Evolutionary conservation across 2,113 vertebrate genomes (phyloP).

Genomic region (Nibea albiflora): DNA sequence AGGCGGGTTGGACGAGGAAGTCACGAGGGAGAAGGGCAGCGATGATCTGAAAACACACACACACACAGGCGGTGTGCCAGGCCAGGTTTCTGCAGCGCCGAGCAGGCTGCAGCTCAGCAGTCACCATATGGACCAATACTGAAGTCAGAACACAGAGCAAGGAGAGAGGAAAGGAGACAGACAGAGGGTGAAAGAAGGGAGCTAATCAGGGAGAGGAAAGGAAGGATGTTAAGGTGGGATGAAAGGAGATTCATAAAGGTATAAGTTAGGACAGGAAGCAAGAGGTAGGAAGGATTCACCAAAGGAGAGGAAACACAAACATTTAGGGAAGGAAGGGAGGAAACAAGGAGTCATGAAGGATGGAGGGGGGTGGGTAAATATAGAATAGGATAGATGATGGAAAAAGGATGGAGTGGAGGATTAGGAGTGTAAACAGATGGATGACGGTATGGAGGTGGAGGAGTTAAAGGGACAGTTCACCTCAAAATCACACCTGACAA

Average conservation of each 20-base stretch:
- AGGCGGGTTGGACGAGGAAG: constrained; percentile 35
- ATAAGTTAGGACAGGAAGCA: neutral
- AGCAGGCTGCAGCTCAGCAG: constrained; percentile 82
- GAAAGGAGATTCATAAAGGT: neutral
- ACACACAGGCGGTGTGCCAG: constrained; percentile 58
- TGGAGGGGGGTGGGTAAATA: too few relatives aligned
- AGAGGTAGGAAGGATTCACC: too few relatives aligned
- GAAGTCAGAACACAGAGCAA: constrained; percentile 58
- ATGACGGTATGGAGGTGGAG: neutral
- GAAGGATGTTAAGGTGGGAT: neutral
- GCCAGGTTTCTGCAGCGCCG: constrained; percentile 74
- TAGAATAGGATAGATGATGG: neutral
- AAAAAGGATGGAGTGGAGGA: neutral
- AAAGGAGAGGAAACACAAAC: too few relatives aligned
- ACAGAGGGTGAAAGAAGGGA: neutral
- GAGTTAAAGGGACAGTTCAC: neutral
- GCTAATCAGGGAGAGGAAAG: neutral
- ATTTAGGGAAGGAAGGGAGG: too few relatives aligned
- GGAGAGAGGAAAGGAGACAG: neutral
- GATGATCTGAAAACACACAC: constrained; percentile 17
- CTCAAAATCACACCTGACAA: too few relatives aligned
- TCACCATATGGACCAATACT: constrained; percentile 83
- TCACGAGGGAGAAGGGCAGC: constrained; percentile 10
- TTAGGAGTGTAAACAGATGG: constrained; percentile 35
- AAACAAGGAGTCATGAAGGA: neutral